Evolutionary conservation across 1,140 invertebrate genomes (phyloP), one percentile per base, ranked within the genome.

Genomic region (Lepidurus couesii): DNA sequence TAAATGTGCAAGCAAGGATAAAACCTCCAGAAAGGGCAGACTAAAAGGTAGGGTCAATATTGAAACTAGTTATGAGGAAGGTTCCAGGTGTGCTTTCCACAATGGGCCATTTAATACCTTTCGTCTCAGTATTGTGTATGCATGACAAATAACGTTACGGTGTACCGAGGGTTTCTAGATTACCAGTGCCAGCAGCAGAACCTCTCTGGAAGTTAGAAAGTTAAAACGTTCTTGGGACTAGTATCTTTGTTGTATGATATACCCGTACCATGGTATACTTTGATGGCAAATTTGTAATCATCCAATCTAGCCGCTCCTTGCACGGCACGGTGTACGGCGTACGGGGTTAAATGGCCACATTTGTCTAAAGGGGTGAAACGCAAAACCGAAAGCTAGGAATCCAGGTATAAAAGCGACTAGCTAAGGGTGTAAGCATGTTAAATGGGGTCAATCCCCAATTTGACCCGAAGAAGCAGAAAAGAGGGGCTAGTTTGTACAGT

Each of bases 41-140:
- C 53, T 21, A 65, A 65, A 65, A 65, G 53, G 53, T 65, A 65
- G 53, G 53, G 53, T 65, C 53, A 65, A 65, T 65, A 65, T 65
- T 65, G 4, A 65, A 65, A 65, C 53, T 65, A 65, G 53, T 65
- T 65, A 65, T 65, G 53, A 65, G 21, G 45, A 13, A 65, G 16
- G 13, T 65, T 16, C 53, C 53, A 65, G 53, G 53, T 65, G 53
- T 65, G 53, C 21, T 65, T 65, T 13, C 53, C 53, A 65, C 53
- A 65, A 65, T 65, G 21, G 53, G 53, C 16, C 53, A 65, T 65
- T n/a, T 65, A 65, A 65, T 65, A 65, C 53, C 53, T 65, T 65
- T 65, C 53, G 53, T 65, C 53, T 65, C 53, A 65, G 53, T 65
- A n/a, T 21, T 65, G 53, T 65, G 53, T 65, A 21, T 65, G 53